Evolutionary conservation across 2,797 vertebrate species (phyloP).

Genomic region (Paratrypauchen microcephalus): DNA sequence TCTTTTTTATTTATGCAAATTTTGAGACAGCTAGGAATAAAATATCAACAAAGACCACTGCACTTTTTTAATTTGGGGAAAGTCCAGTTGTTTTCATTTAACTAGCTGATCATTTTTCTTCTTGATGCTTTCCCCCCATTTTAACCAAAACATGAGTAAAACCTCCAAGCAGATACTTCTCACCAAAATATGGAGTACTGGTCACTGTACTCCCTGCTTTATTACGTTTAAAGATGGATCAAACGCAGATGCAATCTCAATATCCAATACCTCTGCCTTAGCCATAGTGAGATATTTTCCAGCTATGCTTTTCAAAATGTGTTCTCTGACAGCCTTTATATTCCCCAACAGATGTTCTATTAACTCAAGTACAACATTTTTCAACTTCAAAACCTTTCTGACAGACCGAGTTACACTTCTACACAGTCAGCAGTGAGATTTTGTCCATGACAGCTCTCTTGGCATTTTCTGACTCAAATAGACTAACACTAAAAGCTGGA

Average conservation of each 20-base stretch:
- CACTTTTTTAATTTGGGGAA: no score
- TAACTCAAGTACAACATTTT: constrained; percentile 34
- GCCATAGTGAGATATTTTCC: neutral
- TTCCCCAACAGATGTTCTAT: constrained; percentile 19
- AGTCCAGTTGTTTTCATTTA: no score
- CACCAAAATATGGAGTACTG: neutral
- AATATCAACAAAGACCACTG: no score
- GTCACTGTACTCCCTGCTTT: neutral
- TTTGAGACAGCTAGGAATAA: no score
- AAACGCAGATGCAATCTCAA: neutral
- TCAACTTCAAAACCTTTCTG: constrained; percentile 40
- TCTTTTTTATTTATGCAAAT: no score
- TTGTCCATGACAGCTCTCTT: constrained; percentile 25
- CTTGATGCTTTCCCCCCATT: no score
- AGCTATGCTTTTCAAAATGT: neutral
- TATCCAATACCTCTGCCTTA: neutral
- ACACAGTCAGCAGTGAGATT: constrained; percentile 14
- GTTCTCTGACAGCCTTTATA: neutral
- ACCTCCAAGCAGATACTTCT: neutral
- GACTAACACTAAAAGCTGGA: constrained; percentile 25
- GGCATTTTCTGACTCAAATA: constrained; percentile 26
- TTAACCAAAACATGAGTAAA: no score
- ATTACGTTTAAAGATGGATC: neutral
- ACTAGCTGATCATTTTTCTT: no score
- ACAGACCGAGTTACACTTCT: constrained; percentile 23